Evolutionary conservation across 2,797 vertebrate genomes (phyloP).

Genomic region (Spinus pinus): DNA sequence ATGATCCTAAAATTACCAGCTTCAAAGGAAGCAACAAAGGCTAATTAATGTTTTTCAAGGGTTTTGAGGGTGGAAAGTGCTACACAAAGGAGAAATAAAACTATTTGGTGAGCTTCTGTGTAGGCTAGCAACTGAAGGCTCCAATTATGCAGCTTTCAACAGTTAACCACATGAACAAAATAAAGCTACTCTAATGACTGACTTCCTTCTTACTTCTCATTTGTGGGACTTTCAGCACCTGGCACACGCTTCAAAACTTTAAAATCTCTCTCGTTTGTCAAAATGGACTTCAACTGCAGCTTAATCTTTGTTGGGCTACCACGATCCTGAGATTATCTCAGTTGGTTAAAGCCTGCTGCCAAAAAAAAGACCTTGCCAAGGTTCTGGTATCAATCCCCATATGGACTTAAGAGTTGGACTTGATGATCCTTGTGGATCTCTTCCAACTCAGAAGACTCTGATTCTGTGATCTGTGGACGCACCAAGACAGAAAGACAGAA

Average conservation of each 20-base stretch:
- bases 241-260: not conserved
- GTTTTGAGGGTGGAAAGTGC: not conserved
- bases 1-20: not conserved
- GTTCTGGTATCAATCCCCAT: not conserved
- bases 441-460: not conserved
- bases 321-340: not conserved
- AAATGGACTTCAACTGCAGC: not conserved
- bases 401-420: not conserved
- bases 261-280: not conserved
- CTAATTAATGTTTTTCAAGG: slow-evolving; percentile 9
- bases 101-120: not conserved
- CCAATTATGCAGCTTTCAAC: not conserved
- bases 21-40: not conserved
- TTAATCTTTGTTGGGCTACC: not conserved
- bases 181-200: not conserved
- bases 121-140: not conserved
- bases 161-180: not conserved
- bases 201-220: not conserved
- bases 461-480: not conserved
- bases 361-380: not conserved
- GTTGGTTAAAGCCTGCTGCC: not conserved
- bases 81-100: not conserved
- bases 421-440: not conserved
- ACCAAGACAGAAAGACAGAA: not conserved
- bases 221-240: not conserved